Evolutionary conservation across 1,140 invertebrate species (phyloP), one percentile per base, ranked within the genome.

Genomic region (Brachionus angularis): DNA sequence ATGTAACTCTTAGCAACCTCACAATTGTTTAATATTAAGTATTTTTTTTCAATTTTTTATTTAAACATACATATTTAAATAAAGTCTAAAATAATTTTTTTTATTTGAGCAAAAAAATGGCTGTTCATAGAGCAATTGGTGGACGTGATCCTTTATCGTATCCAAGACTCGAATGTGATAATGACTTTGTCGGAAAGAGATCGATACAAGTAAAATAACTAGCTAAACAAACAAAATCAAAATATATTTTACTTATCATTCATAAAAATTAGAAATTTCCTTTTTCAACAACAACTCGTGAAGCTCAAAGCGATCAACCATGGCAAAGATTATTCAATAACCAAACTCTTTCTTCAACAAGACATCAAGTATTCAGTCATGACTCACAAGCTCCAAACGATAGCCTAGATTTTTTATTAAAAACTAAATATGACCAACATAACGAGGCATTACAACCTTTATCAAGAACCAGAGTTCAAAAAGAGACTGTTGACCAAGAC

Each of bases 341-440:
- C 34, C 74, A 73, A 31, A 82, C 81, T 23, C 73, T 81, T 25
- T 75, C 76, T 16, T 79, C 76, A 23, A 75, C 76, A 2, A 71
- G 80, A 14, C 73, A 76, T 49, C 77, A 81, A 69, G 75, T 77
- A 8, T 78, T 75, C 42, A 76, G 79, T 69, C 73, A 73, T 71
- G 81, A 81, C 53, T 77, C 79, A 8, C 64, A 76, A 53, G 79
- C 79, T 14, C 81, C 81, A 39, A 75, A 74, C 18, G 80, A 82
- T 73, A 77, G 75, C 52, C 72, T 82, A 16, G 81, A 82, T 71
- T 81, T 82, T 76, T 70, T 79, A 34, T 71, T 82, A 3, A 82
- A 80, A 72, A 75, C 79, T 16, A 67, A 77, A 58, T 82, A 82
- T 72, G 72, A 81, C 71, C 81, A 82, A n/a, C 78, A 81, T 73